These are phyloP conservation scores for Vanacampus margaritifer DNA, from an alignment of 2,113 vertebrate genomes.

Conservation along the genomic window DNA sequence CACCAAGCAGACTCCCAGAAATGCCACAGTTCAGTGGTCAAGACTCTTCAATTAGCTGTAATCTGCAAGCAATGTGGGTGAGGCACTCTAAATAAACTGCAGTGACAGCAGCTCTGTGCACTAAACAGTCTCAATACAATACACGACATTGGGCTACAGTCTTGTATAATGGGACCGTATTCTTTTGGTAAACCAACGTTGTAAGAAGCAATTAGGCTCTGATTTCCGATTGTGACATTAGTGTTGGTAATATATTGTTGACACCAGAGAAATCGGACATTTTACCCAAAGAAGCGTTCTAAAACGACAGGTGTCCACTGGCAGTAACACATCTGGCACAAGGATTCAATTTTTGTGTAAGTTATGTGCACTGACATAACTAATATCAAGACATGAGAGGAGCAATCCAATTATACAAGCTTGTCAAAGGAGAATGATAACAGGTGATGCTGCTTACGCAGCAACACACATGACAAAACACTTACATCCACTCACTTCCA, in stretches of 20 bases:
- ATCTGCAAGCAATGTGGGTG: conserved; percentile 23
- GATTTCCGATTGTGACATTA: conserved; percentile 58
- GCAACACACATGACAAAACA: background rate
- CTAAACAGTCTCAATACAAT: background rate
- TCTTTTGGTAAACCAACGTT: background rate
- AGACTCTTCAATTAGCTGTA: conserved; percentile 41
- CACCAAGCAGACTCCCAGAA: conserved; percentile 18
- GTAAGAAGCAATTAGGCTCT: conserved; percentile 44
- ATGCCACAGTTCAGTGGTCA: conserved; percentile 36
- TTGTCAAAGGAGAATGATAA: conserved; percentile 27
- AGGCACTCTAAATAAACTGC: conserved; percentile 26
- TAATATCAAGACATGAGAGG: conserved; percentile 60
- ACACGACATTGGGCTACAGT: background rate
- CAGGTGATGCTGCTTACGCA: background rate
- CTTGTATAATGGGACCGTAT: background rate
- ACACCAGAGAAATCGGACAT: conserved; percentile 38
- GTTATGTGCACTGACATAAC: conserved; percentile 71
- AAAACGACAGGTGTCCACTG: conserved; percentile 21
- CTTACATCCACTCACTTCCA: conserved; percentile 9
- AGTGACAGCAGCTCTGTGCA: conserved; percentile 27
- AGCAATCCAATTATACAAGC: conserved; percentile 65
- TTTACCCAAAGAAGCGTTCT: conserved; percentile 14
- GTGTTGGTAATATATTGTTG: conserved; percentile 45
- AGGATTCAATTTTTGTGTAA: conserved; percentile 61
- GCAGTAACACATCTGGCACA: conserved; percentile 47